A percentile compares a stretch with the other conserved stretches of the same genome.
Conservation (phyloP, 1,140 invertebrate species). For the Papilio xuthus region DNA sequence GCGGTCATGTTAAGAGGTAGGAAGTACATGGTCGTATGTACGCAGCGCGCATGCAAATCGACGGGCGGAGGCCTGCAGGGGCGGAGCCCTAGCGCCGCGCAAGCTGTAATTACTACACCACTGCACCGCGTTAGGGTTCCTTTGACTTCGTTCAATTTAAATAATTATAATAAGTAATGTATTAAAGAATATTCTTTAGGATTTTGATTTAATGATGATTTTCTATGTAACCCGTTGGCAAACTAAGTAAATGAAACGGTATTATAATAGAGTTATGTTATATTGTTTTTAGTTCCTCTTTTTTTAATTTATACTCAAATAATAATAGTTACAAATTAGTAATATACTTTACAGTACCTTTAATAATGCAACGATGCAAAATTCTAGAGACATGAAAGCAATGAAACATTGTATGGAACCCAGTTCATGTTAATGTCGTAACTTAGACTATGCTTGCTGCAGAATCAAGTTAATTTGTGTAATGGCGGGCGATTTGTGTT, state of each 20-base stretch:
- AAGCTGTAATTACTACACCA: slow-evolving; percentile 17
- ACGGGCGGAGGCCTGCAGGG: slow-evolving; percentile 24
- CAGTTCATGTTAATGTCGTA: not conserved
- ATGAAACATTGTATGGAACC: not conserved
- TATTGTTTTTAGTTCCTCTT: too few species aligned
- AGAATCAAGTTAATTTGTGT: slow-evolving; percentile 23
- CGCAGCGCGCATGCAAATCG: slow-evolving; percentile 14
- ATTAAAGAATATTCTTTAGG: not conserved
- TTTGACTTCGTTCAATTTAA: not conserved
- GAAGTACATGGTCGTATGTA: slow-evolving; percentile 1
- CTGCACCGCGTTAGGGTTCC: slow-evolving; percentile 10
- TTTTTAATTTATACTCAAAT: too few species aligned
- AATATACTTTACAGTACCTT: too few species aligned
- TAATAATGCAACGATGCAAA: too few species aligned
- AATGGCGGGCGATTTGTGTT: slow-evolving; percentile 25
- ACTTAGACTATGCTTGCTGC: not conserved
- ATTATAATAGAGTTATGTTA: too few species aligned
- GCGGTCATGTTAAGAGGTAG: not conserved
- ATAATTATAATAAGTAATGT: not conserved
- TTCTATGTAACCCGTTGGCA: too few species aligned
- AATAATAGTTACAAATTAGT: not conserved
- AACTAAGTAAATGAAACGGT: too few species aligned
- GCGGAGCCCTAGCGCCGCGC: slow-evolving; percentile 12
- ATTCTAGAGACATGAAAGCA: not conserved
- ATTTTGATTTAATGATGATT: not conserved